These are phyloP conservation scores for Alligator sinensis DNA, from an alignment of 2,113 vertebrate genomes.

Conservation along the genomic window DNA sequence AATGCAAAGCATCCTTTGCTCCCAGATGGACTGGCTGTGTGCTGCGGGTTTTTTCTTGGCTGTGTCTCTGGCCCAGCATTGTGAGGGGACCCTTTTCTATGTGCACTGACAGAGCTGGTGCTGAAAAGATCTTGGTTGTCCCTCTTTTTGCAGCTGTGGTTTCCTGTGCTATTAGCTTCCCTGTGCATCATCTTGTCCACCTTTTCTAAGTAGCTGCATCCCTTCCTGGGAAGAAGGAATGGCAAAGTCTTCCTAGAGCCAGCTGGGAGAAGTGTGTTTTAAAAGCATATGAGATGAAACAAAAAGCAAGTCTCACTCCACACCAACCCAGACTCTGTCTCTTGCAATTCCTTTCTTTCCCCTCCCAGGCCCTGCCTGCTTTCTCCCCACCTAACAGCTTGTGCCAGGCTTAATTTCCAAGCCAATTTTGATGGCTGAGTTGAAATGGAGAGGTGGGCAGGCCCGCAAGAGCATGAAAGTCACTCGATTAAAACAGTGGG, in stretches of 20 bases:
- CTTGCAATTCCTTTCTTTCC: background rate
- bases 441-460: constrained; percentile 28
- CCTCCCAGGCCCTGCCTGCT: background rate
- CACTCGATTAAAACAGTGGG: constrained; percentile 17
- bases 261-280: accelerated
- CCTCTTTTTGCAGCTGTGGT: background rate
- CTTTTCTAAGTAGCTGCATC: background rate
- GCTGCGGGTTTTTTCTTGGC: constrained; percentile 21
- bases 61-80: background rate
- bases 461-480: constrained; percentile 33
- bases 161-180: background rate
- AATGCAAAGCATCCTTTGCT: constrained; percentile 16
- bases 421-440: constrained; percentile 40
- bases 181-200: background rate
- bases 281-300: background rate
- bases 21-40: background rate
- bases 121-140: background rate
- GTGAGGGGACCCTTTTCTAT: constrained; percentile 14
- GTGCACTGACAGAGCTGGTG: background rate
- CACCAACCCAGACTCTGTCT: background rate
- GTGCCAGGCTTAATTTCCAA: constrained; percentile 18
- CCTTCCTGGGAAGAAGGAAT: background rate
- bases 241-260: constrained; percentile 8
- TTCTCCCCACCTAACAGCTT: background rate
- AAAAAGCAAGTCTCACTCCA: background rate